Evolutionary conservation across 1,140 invertebrate species (phyloP).

Genomic region (Paralvinella palmiformis): DNA sequence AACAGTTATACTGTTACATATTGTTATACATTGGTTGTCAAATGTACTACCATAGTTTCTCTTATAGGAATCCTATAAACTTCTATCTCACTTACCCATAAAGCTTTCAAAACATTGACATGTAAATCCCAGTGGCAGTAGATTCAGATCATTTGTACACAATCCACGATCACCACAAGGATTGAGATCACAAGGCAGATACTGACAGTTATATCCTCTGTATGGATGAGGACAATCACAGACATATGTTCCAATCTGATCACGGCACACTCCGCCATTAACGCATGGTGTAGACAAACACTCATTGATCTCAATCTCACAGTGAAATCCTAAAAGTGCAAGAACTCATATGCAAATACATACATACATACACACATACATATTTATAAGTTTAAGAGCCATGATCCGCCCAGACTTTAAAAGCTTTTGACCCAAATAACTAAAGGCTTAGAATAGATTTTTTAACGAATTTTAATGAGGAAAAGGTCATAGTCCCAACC

Average conservation of each 20-base stretch:
- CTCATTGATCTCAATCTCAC: slow-evolving; percentile 32
- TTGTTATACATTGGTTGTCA: no score
- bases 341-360: slow-evolving; percentile 39
- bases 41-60: no score
- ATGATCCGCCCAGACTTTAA: neutral
- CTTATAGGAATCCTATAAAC: no score
- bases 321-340: slow-evolving; percentile 55
- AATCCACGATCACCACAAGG: neutral
- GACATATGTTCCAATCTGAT: slow-evolving; percentile 54
- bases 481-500: no score
- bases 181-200: neutral
- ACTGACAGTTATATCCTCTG: neutral
- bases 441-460: no score
- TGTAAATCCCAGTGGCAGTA: neutral
- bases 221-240: slow-evolving; percentile 40
- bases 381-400: neutral
- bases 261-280: slow-evolving; percentile 30
- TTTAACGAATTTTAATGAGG: no score
- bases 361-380: neutral
- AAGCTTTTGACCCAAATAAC: no score
- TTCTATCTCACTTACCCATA: neutral
- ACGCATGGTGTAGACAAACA: slow-evolving; percentile 26
- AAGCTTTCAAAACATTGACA: slow-evolving; percentile 5
- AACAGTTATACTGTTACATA: no score
- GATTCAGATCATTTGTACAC: neutral